Base-by-base conservation (phyloP, 1,140 invertebrate species). In the Meloidogyne floridensis region DNA sequence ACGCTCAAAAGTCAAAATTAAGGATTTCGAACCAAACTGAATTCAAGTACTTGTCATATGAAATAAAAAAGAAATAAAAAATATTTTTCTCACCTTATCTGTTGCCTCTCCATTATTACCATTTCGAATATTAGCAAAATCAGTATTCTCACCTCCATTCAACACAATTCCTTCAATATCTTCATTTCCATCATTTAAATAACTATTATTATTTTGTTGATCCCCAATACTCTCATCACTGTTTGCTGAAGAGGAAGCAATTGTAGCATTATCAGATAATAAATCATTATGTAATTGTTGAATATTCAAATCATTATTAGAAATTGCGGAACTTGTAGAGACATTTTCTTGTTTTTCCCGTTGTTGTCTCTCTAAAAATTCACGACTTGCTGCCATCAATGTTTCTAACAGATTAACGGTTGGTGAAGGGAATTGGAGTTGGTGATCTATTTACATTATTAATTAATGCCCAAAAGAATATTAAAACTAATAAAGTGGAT, bases 311-410 rank as follows among this genome's bases (percentile, higher is more conserved):
- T 65, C 59, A 65, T 65, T 65, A 8, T 65, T 65, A 65, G 59
- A n/a, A 65, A 65, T 4, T 65, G 59, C 15, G 7, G 59, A 65
- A 65, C 59, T 65, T n/a, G 59, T 65, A 18, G 15, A 65, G 15
- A 65, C 59, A 65, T 8, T 65, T 18, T 65, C 59, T 65, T 65
- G 59, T 6, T 32, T 79, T 15, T 7, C 47, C 7, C 47, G 0
- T 43, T 79, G 77, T 51, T 79, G 77, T 51, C 43, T 20, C n/a
- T 77, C 56, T 72, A 79, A 79, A 42, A 79, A 51, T 42, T 69
- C 77, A 20, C 11, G 59, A 43, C 77, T 79, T 69, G 77, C 77
- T 69, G 59, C 77, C 77, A 79, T 43, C 65, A 79, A 53, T 13
- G 65, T 20, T 20, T 79, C 77, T 69, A 79, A 72, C 20, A 79